Evolutionary conservation across 2,113 vertebrate genomes (phyloP).

Genomic region (Ornithorhynchus anatinus): DNA sequence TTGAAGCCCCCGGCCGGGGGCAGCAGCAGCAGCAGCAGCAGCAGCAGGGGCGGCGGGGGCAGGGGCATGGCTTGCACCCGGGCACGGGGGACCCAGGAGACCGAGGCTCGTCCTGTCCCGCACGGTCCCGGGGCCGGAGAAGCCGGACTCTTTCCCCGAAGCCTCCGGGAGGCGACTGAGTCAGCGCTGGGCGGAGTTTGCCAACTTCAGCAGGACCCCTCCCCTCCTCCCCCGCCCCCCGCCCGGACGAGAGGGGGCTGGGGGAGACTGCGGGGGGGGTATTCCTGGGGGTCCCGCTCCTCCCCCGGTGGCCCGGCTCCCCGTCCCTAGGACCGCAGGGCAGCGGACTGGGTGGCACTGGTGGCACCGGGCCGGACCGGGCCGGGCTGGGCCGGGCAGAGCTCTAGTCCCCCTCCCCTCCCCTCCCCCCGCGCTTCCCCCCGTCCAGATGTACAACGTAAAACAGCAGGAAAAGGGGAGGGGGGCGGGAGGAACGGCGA

Average conservation of each 20-base stretch:
- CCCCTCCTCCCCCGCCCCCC: slow-evolving; percentile 35
- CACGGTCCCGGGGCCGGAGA: slow-evolving; percentile 64
- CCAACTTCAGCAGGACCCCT: slow-evolving; percentile 55
- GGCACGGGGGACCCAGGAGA: slow-evolving; percentile 26
- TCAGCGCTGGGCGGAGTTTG: slow-evolving; percentile 64
- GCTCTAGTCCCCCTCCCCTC: slow-evolving; percentile 22
- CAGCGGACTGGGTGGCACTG: slow-evolving; percentile 33
- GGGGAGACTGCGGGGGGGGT: slow-evolving; percentile 37
- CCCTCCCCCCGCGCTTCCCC: not conserved
- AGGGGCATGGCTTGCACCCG: no score
- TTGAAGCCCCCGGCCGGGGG: slow-evolving; percentile 79
- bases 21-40: slow-evolving; percentile 55
- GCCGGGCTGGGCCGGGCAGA: slow-evolving; percentile 32
- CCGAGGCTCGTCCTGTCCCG: slow-evolving; percentile 44
- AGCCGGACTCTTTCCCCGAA: slow-evolving; percentile 64
- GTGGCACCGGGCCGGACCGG: slow-evolving; percentile 47
- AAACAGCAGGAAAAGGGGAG: slow-evolving; percentile 61
- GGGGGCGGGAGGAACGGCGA: not conserved
- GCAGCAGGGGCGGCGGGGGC: not conserved
- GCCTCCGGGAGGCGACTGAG: slow-evolving; percentile 64
- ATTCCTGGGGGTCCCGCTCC: slow-evolving; percentile 50
- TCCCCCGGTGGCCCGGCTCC: slow-evolving; percentile 30
- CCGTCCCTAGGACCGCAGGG: slow-evolving; percentile 21
- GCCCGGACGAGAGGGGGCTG: no score
- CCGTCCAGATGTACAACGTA: slow-evolving; percentile 60